phyloP scores from a whole-genome alignment of 2,888 invertebrate genomes.

The Nomada ferruginata region DNA sequence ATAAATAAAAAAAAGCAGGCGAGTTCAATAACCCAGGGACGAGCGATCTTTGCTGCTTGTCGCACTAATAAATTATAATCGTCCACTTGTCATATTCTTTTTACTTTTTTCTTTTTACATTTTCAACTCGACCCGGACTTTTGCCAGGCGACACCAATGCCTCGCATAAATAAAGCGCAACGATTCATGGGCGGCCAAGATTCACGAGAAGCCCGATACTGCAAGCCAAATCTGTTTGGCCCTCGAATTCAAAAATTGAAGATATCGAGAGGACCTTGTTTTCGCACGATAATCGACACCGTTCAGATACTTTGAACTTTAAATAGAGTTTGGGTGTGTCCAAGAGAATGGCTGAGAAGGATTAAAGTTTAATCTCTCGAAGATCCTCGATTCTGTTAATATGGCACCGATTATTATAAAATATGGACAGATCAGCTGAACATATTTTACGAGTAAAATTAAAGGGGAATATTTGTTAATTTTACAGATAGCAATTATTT shows the following conservation, averaged over 20 bases:
- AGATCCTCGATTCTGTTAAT: no score
- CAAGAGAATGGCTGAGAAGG: neutral
- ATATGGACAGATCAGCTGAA: no score
- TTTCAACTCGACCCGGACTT: constrained; percentile 17
- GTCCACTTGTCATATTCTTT: constrained; percentile 19
- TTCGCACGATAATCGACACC: neutral
- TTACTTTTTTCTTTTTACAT: neutral
- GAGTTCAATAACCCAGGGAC: constrained; percentile 50
- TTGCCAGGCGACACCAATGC: constrained; percentile 30
- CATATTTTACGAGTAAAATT: no score
- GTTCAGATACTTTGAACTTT: constrained; percentile 15
- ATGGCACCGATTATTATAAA: no score
- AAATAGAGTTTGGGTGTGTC: constrained; percentile 33
- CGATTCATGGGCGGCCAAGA: constrained; percentile 57
- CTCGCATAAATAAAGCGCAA: constrained; percentile 63
- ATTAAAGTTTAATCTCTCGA: no score
- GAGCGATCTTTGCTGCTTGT: constrained; percentile 11
- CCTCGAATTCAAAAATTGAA: constrained; percentile 50
- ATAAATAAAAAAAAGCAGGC: constrained; percentile 52
- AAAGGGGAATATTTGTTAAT: no score
- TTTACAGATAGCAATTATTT: no score
- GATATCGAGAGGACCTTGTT: constrained; percentile 23
- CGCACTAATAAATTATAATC: constrained; percentile 64
- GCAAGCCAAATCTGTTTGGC: constrained; percentile 47
- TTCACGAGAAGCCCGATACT: constrained; percentile 42